A percentile compares a stretch with the other conserved stretches of the same genome.
Evolutionary conservation across 1,140 invertebrate species (phyloP).

Genomic region (Bilobella aurantiaca): DNA sequence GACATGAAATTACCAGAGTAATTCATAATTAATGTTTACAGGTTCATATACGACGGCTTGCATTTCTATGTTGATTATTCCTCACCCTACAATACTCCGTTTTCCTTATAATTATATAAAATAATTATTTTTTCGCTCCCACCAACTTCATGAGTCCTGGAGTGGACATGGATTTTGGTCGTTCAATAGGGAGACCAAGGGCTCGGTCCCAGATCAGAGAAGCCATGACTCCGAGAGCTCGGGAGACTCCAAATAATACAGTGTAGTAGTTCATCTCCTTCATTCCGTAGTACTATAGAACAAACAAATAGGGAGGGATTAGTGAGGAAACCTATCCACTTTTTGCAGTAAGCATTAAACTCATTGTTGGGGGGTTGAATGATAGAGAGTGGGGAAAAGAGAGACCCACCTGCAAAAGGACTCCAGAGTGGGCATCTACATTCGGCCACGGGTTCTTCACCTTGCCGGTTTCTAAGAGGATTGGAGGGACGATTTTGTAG

Average conservation of each 20-base stretch:
- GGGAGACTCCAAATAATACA: slow-evolving; percentile 89
- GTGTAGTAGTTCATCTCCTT: slow-evolving; percentile 99
- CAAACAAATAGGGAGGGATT: too few relatives aligned
- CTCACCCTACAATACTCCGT: too few relatives aligned
- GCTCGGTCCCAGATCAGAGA: slow-evolving; percentile 94
- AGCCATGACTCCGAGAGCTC: slow-evolving; percentile 80
- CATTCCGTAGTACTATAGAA: slow-evolving; percentile 85
- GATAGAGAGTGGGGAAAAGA: too few relatives aligned
- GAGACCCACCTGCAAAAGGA: slow-evolving; percentile 60
- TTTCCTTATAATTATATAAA: too few relatives aligned
- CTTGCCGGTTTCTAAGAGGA: slow-evolving; percentile 87
- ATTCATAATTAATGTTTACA: too few relatives aligned
- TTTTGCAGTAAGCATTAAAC: too few relatives aligned
- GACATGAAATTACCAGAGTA: too few relatives aligned
- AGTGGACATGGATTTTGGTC: slow-evolving; percentile 91
- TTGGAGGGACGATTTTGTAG: slow-evolving; percentile 90
- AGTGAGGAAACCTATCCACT: too few relatives aligned
- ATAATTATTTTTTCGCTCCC: slow-evolving; percentile 18
- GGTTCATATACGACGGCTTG: too few relatives aligned
- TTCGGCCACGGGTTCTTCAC: slow-evolving; percentile 99
- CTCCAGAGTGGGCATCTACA: slow-evolving; percentile 94
- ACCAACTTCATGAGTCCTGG: slow-evolving; percentile 65
- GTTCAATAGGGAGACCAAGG: slow-evolving; percentile 85
- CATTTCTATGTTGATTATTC: too few relatives aligned
- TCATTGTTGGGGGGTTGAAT: too few relatives aligned